Percentiles rank a stretch among this genome's conserved stretches.
Conservation (phyloP, 1,140 invertebrate species). For the Drosophila sechellia region DNA sequence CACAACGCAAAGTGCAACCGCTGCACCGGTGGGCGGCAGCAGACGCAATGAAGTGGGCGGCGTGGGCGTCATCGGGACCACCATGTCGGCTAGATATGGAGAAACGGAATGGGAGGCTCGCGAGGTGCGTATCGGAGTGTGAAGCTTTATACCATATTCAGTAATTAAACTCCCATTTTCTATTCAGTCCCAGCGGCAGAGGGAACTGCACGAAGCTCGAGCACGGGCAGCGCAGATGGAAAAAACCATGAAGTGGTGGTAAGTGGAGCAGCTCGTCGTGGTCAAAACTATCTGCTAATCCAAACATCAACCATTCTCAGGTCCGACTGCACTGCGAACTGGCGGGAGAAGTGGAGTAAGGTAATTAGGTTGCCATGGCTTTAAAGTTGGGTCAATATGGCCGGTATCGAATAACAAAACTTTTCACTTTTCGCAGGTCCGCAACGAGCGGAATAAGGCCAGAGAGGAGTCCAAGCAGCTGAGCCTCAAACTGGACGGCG, state of each 20-base stretch:
- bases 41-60: slow-evolving; percentile 51
- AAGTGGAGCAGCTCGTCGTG: slow-evolving; percentile 7
- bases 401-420: slow-evolving; percentile 30
- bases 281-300: slow-evolving; percentile 3
- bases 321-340: slow-evolving; percentile 90
- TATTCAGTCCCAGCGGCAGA: slow-evolving; percentile 87
- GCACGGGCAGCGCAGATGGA: slow-evolving; percentile 98
- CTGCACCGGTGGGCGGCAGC: slow-evolving; percentile 42
- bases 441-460: slow-evolving; percentile 94
- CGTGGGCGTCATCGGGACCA: slow-evolving; percentile 52
- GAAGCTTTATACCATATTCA: neutral
- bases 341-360: slow-evolving; percentile 98
- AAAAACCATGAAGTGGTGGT: slow-evolving; percentile 99
- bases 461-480: slow-evolving; percentile 94
- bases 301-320: slow-evolving; percentile 19
- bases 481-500: slow-evolving; percentile 91
- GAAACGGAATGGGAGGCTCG: slow-evolving; percentile 90
- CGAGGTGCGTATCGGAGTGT: slow-evolving; percentile 85
- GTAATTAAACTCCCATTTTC: neutral
- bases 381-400: slow-evolving; percentile 61
- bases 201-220: slow-evolving; percentile 95
- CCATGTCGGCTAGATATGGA: slow-evolving; percentile 84
- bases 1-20: slow-evolving; percentile 57
- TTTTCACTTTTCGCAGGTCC: slow-evolving; percentile 85
- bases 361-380: slow-evolving; percentile 84